Base-by-base conservation (phyloP, 1,140 invertebrate genomes). In the Saccostrea glomerata region DNA sequence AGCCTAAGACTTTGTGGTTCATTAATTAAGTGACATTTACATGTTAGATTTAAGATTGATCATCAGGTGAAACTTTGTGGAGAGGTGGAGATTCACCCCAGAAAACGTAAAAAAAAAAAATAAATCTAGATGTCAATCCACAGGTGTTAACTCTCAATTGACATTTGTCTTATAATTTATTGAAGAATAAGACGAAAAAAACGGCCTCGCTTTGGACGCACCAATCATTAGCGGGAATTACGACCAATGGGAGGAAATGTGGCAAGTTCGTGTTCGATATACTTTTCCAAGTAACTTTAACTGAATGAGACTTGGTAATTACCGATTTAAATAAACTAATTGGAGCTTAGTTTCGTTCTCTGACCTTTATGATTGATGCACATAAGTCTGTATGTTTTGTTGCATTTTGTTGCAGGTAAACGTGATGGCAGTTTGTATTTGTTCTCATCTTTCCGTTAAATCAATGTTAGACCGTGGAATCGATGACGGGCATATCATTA, bases 401-500 rank as follows among this genome's bases (percentile, higher is more conserved):
- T n/a, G n/a, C n/a, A n/a, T n/a, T n/a, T n/a, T n/a, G n/a, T 86
- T 89, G 9, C 88, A 93, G 93, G 92, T 93, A 0, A 98, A 98
- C 92, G 95, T 97, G 0, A 94, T 97, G 86, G 97, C 96, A 0
- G 92, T 97, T 0, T 95, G 96, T 30, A 95, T 96, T 87, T 97
- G 97, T 87, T 96, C 97, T 0, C 95, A 96, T 54, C 96, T 97
- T 90, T 96, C 96, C 0, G 94, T 97, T 17, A 95, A 96, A n/a
- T 96, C 96, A 0, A 97, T 98, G 97, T 95, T 93, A 58, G 96
- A 96, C 87, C 95, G 96, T 1, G 95, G 95, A 0, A 95, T 96
- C 7, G 94, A 96, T 89, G 95, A 96, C 93, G 97, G 97, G 0
- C 97, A 97, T 90, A 96, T 98, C 58, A 95, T 98, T 40, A 96